These are phyloP conservation scores for Drosophila funebris DNA, from an alignment of 1,140 invertebrate species.

Conservation along the genomic window DNA sequence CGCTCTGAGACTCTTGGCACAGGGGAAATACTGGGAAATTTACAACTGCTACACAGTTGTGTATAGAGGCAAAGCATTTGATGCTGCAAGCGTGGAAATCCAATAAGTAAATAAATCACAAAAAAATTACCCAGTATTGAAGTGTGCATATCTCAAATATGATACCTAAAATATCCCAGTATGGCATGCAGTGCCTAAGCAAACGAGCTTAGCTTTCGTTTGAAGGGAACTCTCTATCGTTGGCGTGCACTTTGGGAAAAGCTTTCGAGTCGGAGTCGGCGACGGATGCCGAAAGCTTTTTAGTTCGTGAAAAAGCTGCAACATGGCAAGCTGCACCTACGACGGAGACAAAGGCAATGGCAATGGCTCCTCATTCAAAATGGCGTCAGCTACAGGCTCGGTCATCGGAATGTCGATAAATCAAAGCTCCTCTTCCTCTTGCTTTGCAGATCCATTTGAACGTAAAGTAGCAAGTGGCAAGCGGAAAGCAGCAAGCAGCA, in stretches of 20 bases:
- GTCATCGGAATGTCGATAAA: conserved; percentile 65
- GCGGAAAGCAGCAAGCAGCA: not conserved
- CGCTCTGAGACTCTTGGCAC: not conserved
- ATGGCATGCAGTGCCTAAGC: conserved; percentile 13
- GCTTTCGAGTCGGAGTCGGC: conserved; percentile 41
- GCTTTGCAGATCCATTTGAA: conserved; percentile 2
- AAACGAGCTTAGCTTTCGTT: conserved; percentile 23
- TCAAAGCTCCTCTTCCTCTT: conserved; percentile 55
- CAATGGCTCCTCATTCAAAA: conserved; percentile 41
- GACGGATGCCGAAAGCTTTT: conserved; percentile 48
- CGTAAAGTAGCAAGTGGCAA: conserved; percentile 51
- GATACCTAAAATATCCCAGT: conserved; percentile 3
- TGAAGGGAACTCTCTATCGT: conserved; percentile 25
- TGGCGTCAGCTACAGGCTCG: conserved; percentile 47
- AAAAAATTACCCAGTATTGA: not conserved
- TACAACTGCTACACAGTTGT: not conserved
- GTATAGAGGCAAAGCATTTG: not conserved
- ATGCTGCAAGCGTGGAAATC: not conserved
- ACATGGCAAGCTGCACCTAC: conserved; percentile 59
- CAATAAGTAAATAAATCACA: not conserved
- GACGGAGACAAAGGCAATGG: not conserved
- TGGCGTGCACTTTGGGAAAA: conserved; percentile 40
- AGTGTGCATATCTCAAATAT: not conserved
- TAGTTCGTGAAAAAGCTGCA: conserved; percentile 42
- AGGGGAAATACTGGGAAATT: conserved; percentile 76